Percentiles rank a stretch among this genome's conserved stretches.
phyloP scores from a whole-genome alignment of 2,888 invertebrate species.

The Tridacna gigas region DNA sequence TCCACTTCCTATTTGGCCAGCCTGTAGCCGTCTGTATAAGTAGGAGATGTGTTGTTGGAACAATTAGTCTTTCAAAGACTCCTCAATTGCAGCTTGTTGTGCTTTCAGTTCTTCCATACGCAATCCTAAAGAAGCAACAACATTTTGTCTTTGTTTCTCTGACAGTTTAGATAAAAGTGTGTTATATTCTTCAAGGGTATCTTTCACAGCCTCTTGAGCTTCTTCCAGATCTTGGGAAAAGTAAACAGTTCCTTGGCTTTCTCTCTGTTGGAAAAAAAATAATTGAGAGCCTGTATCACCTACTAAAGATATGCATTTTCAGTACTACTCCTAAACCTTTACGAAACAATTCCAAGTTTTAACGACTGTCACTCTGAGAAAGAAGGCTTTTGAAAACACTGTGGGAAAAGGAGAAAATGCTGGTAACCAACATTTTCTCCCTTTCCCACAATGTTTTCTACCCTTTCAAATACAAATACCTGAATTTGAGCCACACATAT shows the following conservation, averaged over 20 bases:
- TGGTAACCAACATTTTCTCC: neutral
- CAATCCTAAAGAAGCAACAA: slow-evolving; percentile 75
- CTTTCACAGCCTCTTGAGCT: slow-evolving; percentile 76
- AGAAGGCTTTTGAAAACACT: too few relatives aligned
- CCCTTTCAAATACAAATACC: too few relatives aligned
- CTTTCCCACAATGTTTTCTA: too few relatives aligned
- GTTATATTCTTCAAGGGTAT: slow-evolving; percentile 75
- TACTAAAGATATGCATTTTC: neutral
- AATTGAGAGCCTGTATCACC: neutral
- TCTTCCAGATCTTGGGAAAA: slow-evolving; percentile 82
- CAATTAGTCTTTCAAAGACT: slow-evolving; percentile 85
- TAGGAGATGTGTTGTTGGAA: too few relatives aligned
- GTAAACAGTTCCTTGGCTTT: slow-evolving; percentile 79
- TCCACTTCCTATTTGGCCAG: too few relatives aligned
- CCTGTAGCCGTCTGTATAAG: too few relatives aligned
- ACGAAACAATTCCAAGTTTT: too few relatives aligned
- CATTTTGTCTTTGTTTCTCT: slow-evolving; percentile 73
- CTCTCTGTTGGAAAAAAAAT: slow-evolving; percentile 69
- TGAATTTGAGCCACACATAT: too few relatives aligned
- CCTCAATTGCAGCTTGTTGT: slow-evolving; percentile 75
- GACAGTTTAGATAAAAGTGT: slow-evolving; percentile 70
- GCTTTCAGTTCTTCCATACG: slow-evolving; percentile 81
- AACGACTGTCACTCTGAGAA: too few relatives aligned
- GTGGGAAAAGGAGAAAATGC: neutral
- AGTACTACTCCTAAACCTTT: too few relatives aligned